These are phyloP conservation scores for Hirtodrosophila histrioides DNA, from an alignment of 2,888 invertebrate species.

Conservation along the genomic window DNA sequence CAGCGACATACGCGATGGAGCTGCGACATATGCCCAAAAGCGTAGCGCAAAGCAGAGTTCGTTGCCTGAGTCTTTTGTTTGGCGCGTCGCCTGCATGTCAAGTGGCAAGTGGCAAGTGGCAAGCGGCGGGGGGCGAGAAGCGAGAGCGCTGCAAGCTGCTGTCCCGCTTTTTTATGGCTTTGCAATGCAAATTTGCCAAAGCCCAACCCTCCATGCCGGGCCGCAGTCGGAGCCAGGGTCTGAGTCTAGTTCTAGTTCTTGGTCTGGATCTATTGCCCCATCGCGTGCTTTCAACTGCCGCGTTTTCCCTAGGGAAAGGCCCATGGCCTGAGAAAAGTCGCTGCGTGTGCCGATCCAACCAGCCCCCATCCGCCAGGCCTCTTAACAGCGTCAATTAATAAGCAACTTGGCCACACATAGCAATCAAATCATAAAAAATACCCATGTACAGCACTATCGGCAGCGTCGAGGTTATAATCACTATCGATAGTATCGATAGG, in stretches of 20 bases:
- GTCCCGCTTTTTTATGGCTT: slow-evolving; percentile 33
- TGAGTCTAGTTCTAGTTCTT: not conserved
- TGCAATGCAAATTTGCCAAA: slow-evolving; percentile 51
- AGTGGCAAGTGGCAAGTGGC: slow-evolving; percentile 27
- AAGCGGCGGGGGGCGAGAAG: not conserved
- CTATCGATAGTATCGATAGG: too few relatives aligned
- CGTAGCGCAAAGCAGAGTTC: slow-evolving; percentile 33
- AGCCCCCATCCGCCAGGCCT: too few relatives aligned
- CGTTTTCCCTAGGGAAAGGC: slow-evolving; percentile 61
- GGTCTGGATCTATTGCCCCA: slow-evolving; percentile 8
- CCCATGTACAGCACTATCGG: too few relatives aligned
- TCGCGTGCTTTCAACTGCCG: slow-evolving; percentile 42
- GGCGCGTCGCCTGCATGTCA: slow-evolving; percentile 31
- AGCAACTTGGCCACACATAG: slow-evolving; percentile 5
- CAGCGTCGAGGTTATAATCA: too few relatives aligned
- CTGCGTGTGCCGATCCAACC: slow-evolving; percentile 21
- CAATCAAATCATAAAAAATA: slow-evolving; percentile 4
- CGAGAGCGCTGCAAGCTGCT: slow-evolving; percentile 4
- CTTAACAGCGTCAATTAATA: slow-evolving; percentile 23
- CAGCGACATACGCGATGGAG: slow-evolving; percentile 10
- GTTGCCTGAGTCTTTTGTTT: slow-evolving; percentile 64
- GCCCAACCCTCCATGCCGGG: not conserved
- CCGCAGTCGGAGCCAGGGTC: too few relatives aligned
- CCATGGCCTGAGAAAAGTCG: slow-evolving; percentile 37
- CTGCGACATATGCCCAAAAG: slow-evolving; percentile 49